A percentile compares a stretch with the other conserved stretches of the same genome.
Evolutionary conservation across 2,888 invertebrate genomes (phyloP).

Genomic region (Pseudococcus viburni): DNA sequence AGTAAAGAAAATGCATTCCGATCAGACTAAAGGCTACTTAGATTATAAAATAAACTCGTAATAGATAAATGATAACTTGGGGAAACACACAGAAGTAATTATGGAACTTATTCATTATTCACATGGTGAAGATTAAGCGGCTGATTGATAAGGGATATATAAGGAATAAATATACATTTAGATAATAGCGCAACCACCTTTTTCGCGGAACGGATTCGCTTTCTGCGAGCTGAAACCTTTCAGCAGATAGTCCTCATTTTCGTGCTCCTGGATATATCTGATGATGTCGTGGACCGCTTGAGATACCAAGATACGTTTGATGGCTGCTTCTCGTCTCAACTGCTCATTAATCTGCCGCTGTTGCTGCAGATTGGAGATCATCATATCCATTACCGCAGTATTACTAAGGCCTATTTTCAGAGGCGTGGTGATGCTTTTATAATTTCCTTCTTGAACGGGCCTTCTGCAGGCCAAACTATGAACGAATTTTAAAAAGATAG

Average conservation of each 20-base stretch:
- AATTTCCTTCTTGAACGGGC: slow-evolving; percentile 46
- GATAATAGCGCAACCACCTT: slow-evolving; percentile 88
- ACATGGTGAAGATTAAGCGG: slow-evolving; percentile 19
- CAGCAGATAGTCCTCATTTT: slow-evolving; percentile 92
- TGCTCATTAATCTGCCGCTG: slow-evolving; percentile 95
- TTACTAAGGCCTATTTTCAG: slow-evolving; percentile 88
- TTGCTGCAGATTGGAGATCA: slow-evolving; percentile 94
- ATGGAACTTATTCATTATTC: slow-evolving; percentile 8
- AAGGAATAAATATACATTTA: slow-evolving; percentile 73
- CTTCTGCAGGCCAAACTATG: slow-evolving; percentile 54
- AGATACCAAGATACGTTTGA: slow-evolving; percentile 87
- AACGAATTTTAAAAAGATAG: background rate
- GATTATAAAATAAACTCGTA: slow-evolving; percentile 7
- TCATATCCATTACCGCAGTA: slow-evolving; percentile 92
- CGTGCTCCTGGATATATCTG: slow-evolving; percentile 90
- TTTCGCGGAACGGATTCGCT: slow-evolving; percentile 95
- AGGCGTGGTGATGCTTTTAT: slow-evolving; percentile 69
- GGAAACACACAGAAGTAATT: background rate
- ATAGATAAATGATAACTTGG: background rate
- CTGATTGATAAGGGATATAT: background rate
- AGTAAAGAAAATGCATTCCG: slow-evolving; percentile 18
- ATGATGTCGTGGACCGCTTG: slow-evolving; percentile 94
- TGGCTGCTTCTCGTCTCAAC: slow-evolving; percentile 89
- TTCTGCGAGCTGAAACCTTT: slow-evolving; percentile 95
- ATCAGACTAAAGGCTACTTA: slow-evolving; percentile 18